A percentile compares a stretch with the other conserved stretches of the same genome.
Evolutionary conservation across 1,140 invertebrate genomes (phyloP).

Genomic region (Potamilus streckersoni): DNA sequence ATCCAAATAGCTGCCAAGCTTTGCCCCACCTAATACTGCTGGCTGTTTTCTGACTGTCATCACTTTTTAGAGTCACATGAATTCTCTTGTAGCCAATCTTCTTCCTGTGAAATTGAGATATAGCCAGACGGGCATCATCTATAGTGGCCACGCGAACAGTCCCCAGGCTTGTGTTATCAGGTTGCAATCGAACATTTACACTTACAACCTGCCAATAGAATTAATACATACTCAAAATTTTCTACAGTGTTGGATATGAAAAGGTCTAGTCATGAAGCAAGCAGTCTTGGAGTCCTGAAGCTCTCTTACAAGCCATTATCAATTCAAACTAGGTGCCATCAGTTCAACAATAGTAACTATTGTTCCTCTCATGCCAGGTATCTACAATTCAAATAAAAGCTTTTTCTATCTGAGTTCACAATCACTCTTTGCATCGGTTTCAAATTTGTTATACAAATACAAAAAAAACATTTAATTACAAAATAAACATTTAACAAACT

Average conservation of each 20-base stretch:
- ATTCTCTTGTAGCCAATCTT: constrained; percentile 87
- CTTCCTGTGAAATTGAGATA: constrained; percentile 84
- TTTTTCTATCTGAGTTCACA: too few relatives aligned
- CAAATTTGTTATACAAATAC: too few relatives aligned
- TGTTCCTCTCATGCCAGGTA: background rate
- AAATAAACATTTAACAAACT: too few relatives aligned
- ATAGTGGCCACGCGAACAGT: constrained; percentile 76
- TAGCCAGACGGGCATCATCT: constrained; percentile 83
- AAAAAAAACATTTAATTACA: too few relatives aligned
- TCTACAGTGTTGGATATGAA: background rate
- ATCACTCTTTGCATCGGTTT: too few relatives aligned
- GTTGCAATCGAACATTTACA: constrained; percentile 76
- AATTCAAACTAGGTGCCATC: background rate
- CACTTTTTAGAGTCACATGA: constrained; percentile 79
- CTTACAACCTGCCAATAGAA: constrained; percentile 73
- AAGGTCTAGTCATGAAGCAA: background rate
- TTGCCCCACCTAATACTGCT: constrained; percentile 71
- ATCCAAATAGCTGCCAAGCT: too few relatives aligned
- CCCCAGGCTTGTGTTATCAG: constrained; percentile 78
- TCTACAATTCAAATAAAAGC: too few relatives aligned
- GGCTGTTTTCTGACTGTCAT: constrained; percentile 72
- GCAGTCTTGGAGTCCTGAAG: background rate
- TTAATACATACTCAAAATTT: background rate
- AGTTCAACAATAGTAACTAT: background rate
- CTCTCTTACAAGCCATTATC: background rate